phyloP scores from a whole-genome alignment of 1,140 invertebrate species.

The Drosophila truncata region DNA sequence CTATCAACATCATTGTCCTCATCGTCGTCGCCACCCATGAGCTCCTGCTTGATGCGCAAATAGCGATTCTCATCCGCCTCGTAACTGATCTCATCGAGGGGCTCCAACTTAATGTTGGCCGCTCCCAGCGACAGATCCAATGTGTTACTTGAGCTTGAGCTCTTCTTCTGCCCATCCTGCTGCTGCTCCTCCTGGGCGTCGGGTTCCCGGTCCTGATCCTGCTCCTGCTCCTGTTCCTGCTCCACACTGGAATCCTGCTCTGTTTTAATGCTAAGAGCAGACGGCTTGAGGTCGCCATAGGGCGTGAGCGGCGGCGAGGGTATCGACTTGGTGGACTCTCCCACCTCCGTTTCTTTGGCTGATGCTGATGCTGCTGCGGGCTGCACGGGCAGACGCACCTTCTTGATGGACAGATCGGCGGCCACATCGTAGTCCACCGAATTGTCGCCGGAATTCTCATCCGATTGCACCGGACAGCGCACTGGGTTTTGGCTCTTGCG shows the following conservation, averaged over 20 bases:
- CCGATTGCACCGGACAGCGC: slow-evolving; percentile 89
- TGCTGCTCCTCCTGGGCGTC: no score
- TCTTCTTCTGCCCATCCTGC: background rate
- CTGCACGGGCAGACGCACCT: slow-evolving; percentile 39
- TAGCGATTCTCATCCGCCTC: slow-evolving; percentile 72
- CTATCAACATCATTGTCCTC: background rate
- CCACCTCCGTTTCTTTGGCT: slow-evolving; percentile 65
- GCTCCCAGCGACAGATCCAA: slow-evolving; percentile 50
- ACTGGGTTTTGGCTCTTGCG: slow-evolving; percentile 97
- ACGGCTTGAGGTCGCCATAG: slow-evolving; percentile 36
- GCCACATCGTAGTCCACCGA: slow-evolving; percentile 86
- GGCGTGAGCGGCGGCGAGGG: slow-evolving; percentile 82
- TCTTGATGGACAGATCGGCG: slow-evolving; percentile 85
- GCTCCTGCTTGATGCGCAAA: slow-evolving; percentile 72
- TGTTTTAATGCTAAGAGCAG: slow-evolving; percentile 44
- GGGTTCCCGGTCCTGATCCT: background rate
- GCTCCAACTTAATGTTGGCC: slow-evolving; percentile 74
- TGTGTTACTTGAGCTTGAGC: slow-evolving; percentile 11
- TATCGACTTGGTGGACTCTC: slow-evolving; percentile 80
- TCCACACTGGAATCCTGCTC: slow-evolving; percentile 37
- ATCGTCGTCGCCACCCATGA: slow-evolving; percentile 56
- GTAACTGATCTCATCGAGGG: slow-evolving; percentile 63
- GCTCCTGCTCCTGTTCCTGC: background rate
- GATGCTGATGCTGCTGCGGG: slow-evolving; percentile 26
- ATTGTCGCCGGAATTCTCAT: slow-evolving; percentile 82